These are phyloP conservation scores for Carpatolechia fugitivella DNA, from an alignment of 2,888 invertebrate genomes.

Conservation along the genomic window DNA sequence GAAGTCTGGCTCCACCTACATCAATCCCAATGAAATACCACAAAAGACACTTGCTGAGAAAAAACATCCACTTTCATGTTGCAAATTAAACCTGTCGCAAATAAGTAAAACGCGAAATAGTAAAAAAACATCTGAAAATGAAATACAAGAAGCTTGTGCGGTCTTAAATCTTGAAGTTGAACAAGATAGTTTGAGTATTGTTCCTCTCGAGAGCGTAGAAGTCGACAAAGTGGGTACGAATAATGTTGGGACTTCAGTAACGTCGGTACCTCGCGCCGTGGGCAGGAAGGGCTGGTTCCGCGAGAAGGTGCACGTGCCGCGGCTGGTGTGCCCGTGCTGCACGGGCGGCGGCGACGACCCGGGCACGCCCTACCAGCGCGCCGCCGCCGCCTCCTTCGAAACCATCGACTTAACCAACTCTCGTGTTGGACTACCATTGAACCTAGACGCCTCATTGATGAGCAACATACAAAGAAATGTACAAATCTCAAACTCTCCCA, in stretches of 20 bases:
- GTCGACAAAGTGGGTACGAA: slow-evolving; percentile 27
- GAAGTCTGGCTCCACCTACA: neutral
- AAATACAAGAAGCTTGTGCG: too few species aligned
- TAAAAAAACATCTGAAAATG: too few species aligned
- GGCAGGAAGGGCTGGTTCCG: slow-evolving; percentile 26
- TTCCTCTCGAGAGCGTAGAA: neutral
- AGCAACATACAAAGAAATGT: slow-evolving; percentile 45
- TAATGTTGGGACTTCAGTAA: slow-evolving; percentile 36
- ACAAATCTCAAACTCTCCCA: slow-evolving; percentile 36
- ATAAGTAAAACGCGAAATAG: too few species aligned
- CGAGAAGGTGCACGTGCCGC: slow-evolving; percentile 40
- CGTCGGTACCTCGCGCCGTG: slow-evolving; percentile 28
- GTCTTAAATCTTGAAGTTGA: too few species aligned
- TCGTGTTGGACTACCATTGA: slow-evolving; percentile 27
- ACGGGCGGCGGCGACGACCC: slow-evolving; percentile 43
- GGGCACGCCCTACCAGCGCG: slow-evolving; percentile 15
- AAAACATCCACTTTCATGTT: neutral
- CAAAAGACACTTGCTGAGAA: neutral
- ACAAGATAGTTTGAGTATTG: too few species aligned
- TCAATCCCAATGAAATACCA: neutral
- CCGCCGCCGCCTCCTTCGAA: slow-evolving; percentile 49
- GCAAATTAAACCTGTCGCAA: too few species aligned
- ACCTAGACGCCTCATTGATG: slow-evolving; percentile 54
- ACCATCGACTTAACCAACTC: slow-evolving; percentile 49
- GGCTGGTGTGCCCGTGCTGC: slow-evolving; percentile 56